A percentile compares a stretch with the other conserved stretches of the same genome.
Conservation (phyloP, 2,888 invertebrate genomes). For the Lordiphosa fenestrarum region DNA sequence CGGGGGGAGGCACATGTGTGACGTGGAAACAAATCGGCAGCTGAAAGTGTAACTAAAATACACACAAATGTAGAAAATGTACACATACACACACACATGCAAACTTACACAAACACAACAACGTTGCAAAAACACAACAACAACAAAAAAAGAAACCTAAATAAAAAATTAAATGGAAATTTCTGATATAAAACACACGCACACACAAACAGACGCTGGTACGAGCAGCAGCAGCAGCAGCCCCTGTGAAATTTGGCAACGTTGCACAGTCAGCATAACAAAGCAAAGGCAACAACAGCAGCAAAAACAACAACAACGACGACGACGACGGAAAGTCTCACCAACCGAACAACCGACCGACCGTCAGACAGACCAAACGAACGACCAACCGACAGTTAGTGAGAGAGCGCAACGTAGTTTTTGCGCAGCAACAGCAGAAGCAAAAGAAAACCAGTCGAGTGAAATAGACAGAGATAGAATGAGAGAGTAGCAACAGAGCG, state of each 20-base stretch:
- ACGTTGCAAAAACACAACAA: conserved; percentile 50
- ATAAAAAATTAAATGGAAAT: conserved; percentile 75
- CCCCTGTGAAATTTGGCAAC: conserved; percentile 59
- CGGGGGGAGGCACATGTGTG: conserved; percentile 17
- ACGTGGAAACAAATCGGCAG: conserved; percentile 42
- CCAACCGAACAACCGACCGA: conserved; percentile 3
- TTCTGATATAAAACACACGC: conserved; percentile 67
- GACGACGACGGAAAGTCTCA: conserved; percentile 12
- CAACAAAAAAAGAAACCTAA: conserved; percentile 58
- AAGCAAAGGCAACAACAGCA: conserved; percentile 49
- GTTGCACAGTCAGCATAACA: conserved; percentile 42
- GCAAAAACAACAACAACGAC: conserved; percentile 32
- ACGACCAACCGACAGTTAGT: conserved; percentile 13
- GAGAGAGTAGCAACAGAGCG: background rate
- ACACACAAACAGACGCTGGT: conserved; percentile 4
- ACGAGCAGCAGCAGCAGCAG: conserved; percentile 15
- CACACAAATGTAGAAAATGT: conserved; percentile 24
- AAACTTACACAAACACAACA: conserved; percentile 25
- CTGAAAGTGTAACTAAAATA: conserved; percentile 64
- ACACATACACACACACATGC: conserved; percentile 19
- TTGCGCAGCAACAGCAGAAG: conserved; percentile 60
- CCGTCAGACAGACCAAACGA: background rate
- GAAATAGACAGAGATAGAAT: conserved; percentile 14
- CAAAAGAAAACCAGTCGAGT: conserved; percentile 12
- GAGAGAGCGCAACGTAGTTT: conserved; percentile 55